A percentile compares a stretch with the other conserved stretches of the same genome.
Conservation (phyloP, 2,113 vertebrate species). For the Burhinus bistriatus region DNA sequence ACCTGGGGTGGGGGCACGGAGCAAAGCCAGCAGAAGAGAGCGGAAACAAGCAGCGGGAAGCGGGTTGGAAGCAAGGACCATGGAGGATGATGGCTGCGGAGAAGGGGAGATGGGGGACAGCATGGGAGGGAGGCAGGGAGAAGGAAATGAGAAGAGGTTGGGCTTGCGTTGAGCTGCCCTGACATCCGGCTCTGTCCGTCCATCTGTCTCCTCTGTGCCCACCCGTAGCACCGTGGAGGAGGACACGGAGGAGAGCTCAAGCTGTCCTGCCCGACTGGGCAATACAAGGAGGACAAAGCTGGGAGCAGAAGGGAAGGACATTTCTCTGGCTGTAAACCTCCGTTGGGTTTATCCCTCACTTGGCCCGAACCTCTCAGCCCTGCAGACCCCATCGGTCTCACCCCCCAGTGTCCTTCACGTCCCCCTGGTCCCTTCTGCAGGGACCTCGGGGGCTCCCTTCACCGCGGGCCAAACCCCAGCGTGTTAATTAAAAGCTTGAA, state of each 20-base stretch:
- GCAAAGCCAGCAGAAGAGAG: too few relatives aligned
- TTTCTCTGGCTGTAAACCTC: background rate
- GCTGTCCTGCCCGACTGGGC: background rate
- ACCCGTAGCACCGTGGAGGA: background rate
- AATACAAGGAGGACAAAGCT: background rate
- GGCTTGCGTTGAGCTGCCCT: background rate
- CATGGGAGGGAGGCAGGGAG: background rate
- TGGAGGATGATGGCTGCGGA: accelerated
- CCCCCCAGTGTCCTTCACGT: background rate
- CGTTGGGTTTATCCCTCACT: background rate
- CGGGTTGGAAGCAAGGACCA: background rate
- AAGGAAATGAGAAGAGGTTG: background rate
- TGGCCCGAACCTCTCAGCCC: background rate
- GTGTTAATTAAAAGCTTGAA: too few relatives aligned
- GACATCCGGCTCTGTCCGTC: background rate
- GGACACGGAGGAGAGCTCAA: background rate
- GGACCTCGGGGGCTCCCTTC: background rate
- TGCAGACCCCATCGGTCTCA: background rate
- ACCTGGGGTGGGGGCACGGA: background rate
- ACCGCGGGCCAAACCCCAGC: background rate
- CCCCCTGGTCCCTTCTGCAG: background rate
- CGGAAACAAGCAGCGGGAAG: background rate
- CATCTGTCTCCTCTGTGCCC: background rate
- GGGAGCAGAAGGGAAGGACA: background rate
- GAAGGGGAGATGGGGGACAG: background rate